phyloP scores from a whole-genome alignment of 2,888 invertebrate species.

The Lysandra coridon region DNA sequence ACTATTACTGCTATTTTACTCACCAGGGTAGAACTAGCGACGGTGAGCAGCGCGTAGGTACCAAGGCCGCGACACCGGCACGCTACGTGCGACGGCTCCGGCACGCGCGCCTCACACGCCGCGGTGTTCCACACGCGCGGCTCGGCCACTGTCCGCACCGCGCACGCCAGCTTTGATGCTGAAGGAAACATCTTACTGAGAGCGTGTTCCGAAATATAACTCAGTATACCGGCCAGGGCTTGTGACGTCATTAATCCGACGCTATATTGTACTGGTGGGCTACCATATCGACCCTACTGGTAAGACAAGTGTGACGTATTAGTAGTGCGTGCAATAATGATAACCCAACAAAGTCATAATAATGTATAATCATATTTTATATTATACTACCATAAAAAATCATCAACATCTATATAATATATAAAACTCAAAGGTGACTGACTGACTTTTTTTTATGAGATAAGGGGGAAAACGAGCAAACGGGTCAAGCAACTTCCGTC shows the following conservation, averaged over 20 bases:
- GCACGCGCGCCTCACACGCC: slow-evolving; percentile 67
- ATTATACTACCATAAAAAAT: no score
- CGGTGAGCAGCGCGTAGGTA: slow-evolving; percentile 67
- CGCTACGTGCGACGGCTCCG: slow-evolving; percentile 60
- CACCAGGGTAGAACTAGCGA: slow-evolving; percentile 63
- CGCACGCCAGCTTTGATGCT: slow-evolving; percentile 68
- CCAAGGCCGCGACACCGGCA: slow-evolving; percentile 67
- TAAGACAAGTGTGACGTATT: no score
- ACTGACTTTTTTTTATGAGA: no score
- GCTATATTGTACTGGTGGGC: not conserved
- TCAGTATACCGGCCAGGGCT: not conserved
- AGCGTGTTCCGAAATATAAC: no score
- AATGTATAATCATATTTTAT: no score
- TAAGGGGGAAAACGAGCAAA: no score
- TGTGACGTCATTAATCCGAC: not conserved
- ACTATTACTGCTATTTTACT: slow-evolving; percentile 44
- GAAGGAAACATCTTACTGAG: not conserved
- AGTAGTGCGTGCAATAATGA: no score
- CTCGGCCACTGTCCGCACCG: slow-evolving; percentile 68
- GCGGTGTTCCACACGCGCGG: slow-evolving; percentile 72
- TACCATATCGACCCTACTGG: no score
- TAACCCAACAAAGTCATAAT: no score
- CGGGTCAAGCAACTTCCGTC: no score
- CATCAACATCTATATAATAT: no score
- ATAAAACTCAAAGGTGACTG: no score